Base-by-base conservation (phyloP, 2,113 vertebrate genomes). In the Engraulis encrasicolus region DNA sequence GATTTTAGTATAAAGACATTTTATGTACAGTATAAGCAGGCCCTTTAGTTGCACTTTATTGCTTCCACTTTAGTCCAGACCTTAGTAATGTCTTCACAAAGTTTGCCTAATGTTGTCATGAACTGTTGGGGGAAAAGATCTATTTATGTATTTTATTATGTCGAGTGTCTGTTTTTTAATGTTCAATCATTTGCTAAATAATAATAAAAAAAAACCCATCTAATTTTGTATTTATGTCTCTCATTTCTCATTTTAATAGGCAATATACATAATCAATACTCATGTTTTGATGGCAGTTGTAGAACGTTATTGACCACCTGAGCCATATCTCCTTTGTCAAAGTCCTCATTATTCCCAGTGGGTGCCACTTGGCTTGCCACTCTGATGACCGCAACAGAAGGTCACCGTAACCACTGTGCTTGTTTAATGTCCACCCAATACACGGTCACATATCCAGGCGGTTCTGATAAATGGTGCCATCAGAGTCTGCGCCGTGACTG, bases 21-120 rank as follows among this genome's bases (percentile, higher is more conserved):
- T n/a, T n/a, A n/a, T 14, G 27, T 15, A 36, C 34, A n/a, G 66
- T 17, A 34, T 34, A 74, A 74, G 12, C 82, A 40, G 79, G 82
- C 84, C 66, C 85, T 84, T 87, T 82, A 84, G 88, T 88, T 90
- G 95, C 95, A 96, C 95, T 96, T 96, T 96, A 95, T 78, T 78
- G 87, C 78, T 40, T 27, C 83, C 83, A 88, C 31, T 36, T 81
- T 81, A 85, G 81, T 81, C 85, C 83, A 82, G 89, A 85, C 82
- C 86, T 87, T 82, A 49, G 82, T 17, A 38, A 84, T 78, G 84
- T 61, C 15, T 52, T 61, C 66, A 34, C 48, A 80, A 34, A 2
- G 66, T 31, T 36, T 74, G 66, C 87, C 79, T 85, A 88, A 80
- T 83, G n/a, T n/a, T n/a, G 87, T 50, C 86, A 88, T 79, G 74